Conservation (phyloP, 2,113 vertebrate genomes). For the Tricholaema leucomelas region DNA sequence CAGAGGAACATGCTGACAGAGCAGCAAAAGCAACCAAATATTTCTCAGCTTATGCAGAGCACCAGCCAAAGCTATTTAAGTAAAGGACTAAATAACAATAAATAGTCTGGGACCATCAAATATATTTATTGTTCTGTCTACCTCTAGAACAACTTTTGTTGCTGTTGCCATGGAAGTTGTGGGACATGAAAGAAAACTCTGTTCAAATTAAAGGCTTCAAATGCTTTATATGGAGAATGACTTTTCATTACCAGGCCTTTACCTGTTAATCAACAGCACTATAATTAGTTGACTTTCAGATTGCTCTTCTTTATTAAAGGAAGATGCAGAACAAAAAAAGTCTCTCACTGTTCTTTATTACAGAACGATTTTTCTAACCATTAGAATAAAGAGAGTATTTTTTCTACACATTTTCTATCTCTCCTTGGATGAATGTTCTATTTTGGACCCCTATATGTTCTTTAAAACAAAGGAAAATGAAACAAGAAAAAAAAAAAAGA, state of each 20-base stretch:
- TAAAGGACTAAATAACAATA: background rate
- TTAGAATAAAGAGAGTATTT: background rate
- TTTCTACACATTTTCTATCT: background rate
- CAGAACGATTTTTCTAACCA: background rate
- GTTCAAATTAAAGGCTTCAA: background rate
- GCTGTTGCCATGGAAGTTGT: constrained; percentile 1
- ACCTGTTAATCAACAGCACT: constrained; percentile 5
- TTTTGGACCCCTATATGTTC: too few species aligned
- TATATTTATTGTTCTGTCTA: constrained; percentile 7
- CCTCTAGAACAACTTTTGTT: constrained; percentile 14
- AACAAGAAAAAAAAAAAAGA: too few species aligned
- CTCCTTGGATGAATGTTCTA: background rate
- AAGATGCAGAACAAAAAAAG: background rate
- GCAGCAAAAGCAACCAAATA: background rate
- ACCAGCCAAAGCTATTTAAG: background rate
- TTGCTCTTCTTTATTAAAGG: background rate
- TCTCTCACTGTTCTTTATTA: background rate
- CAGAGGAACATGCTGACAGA: background rate
- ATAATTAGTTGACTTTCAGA: background rate
- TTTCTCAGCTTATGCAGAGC: background rate
- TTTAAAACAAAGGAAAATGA: background rate
- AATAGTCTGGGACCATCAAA: background rate
- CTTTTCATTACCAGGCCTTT: constrained; percentile 25
- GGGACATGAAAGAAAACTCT: background rate
- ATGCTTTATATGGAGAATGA: background rate